Base-by-base conservation (phyloP, 2,888 invertebrate species). In the Drosophila emarginata region DNA sequence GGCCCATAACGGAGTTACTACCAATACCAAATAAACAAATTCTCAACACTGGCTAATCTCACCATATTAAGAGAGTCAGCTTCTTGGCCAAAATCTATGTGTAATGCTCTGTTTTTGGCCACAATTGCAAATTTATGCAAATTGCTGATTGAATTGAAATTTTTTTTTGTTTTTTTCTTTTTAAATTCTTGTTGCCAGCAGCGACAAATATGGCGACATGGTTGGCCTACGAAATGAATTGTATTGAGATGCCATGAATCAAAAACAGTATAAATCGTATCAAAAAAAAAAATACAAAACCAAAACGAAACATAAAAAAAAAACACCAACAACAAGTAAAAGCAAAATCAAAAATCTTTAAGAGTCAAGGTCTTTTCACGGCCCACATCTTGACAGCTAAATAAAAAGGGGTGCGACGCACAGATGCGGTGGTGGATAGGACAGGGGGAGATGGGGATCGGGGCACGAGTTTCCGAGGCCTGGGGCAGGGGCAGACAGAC, bases 181-280 rank as follows among this genome's bases (percentile, higher is more conserved):
- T 67, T 62, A 32, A 64, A 76, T 76, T 76, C 67, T 81, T 70
- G 56, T 57, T 72, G 62, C 70, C 69, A 45, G 58, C 64, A 50
- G 32, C 70, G 81, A 73, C 86, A 83, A 74, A 84, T 84, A 84
- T 77, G 83, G 84, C 72, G 56, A 84, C 74, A 80, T 60, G 82
- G 76, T 61, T 75, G 84, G 84, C 87, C 84, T 84, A 84, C 84
- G 54, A 72, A 81, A 84, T 81, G 70, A 84, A 70, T 64, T 74
- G 52, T 64, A 52, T 56, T 65, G 65, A 72, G 74, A 76, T 70
- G 65, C 75, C 83, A 82, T 82, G 82, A 82, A 82, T 82, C 82
- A 82, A 85, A 85, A 80, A 75, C 82, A 80, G 77, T 85, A 82
- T 82, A 79, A 82, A 82, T 82, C 83, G 80, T 77, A 82, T 85